Evolutionary conservation across 2,797 vertebrate genomes (phyloP).

Genomic region (Myiotriccus ornatus): DNA sequence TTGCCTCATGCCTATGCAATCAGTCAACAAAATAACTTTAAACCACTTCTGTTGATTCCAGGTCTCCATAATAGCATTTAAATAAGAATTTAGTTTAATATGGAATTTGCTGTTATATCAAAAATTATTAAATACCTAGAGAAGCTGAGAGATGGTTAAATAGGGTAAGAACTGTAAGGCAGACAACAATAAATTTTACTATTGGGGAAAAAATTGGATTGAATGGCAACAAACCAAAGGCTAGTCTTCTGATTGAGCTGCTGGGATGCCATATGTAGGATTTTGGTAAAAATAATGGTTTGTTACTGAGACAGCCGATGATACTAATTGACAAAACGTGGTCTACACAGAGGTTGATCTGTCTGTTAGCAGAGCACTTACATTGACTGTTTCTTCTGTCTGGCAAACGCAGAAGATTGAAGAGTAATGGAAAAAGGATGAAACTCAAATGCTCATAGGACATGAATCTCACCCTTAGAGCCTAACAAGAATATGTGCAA

Average conservation of each 20-base stretch:
- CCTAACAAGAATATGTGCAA: not conserved
- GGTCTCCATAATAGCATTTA: not conserved
- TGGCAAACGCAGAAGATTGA: not conserved
- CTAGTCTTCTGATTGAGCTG: not conserved
- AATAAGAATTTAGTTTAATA: not conserved
- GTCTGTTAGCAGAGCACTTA: not conserved
- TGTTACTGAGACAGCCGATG: not conserved
- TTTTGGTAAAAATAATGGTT: not conserved
- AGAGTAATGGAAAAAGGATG: not conserved
- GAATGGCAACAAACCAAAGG: not conserved
- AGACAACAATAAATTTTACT: not conserved
- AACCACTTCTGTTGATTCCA: not conserved
- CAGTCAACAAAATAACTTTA: not conserved
- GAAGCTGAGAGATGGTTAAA: not conserved
- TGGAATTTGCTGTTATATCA: not conserved
- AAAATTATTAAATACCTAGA: not conserved
- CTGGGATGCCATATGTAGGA: rapidly evolving
- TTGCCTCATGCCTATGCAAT: not conserved
- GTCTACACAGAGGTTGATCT: not conserved
- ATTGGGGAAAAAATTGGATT: not conserved
- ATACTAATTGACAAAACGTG: not conserved
- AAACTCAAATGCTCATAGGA: not conserved
- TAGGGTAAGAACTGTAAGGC: not conserved
- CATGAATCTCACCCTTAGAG: not conserved
- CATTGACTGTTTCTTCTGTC: not conserved